Evolutionary conservation across 2,888 invertebrate species (phyloP).

Genomic region (Lymantria monacha): DNA sequence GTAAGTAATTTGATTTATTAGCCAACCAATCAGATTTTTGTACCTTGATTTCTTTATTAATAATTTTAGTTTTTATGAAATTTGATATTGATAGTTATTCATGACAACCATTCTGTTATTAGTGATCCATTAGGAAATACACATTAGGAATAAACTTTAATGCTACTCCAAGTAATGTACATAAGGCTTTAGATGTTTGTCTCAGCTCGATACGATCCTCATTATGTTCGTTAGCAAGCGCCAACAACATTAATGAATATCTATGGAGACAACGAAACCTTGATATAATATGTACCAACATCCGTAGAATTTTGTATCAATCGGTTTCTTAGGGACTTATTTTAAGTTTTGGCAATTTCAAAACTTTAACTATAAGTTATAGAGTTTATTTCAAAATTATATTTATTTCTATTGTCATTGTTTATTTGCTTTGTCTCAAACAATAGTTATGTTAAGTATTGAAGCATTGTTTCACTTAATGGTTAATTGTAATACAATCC

Average conservation of each 20-base stretch:
- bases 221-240: constrained; percentile 73
- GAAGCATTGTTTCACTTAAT: constrained; percentile 53
- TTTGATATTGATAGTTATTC: constrained; percentile 76
- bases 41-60: constrained; percentile 77
- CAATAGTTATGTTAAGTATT: constrained; percentile 47
- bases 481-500: constrained; percentile 54
- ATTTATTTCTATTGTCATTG: constrained; percentile 70
- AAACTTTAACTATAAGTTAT: constrained; percentile 82
- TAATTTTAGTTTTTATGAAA: constrained; percentile 67
- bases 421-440: constrained; percentile 62
- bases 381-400: constrained; percentile 66
- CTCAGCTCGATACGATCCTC: constrained; percentile 63
- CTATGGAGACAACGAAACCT: constrained; percentile 48
- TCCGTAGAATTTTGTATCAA: constrained; percentile 47
- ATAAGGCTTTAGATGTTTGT: constrained; percentile 57
- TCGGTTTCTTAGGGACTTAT: constrained; percentile 74
- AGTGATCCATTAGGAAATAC: too few species aligned
- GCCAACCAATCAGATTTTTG: constrained; percentile 69
- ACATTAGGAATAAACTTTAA: constrained; percentile 45
- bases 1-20: constrained; percentile 73
- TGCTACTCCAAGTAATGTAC: constrained; percentile 47
- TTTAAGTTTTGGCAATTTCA: constrained; percentile 79
- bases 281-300: constrained; percentile 23
- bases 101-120: constrained; percentile 63
- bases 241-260: constrained; percentile 72